phyloP scores from a whole-genome alignment of 2,113 vertebrate species.

The Lasiurus borealis region DNA sequence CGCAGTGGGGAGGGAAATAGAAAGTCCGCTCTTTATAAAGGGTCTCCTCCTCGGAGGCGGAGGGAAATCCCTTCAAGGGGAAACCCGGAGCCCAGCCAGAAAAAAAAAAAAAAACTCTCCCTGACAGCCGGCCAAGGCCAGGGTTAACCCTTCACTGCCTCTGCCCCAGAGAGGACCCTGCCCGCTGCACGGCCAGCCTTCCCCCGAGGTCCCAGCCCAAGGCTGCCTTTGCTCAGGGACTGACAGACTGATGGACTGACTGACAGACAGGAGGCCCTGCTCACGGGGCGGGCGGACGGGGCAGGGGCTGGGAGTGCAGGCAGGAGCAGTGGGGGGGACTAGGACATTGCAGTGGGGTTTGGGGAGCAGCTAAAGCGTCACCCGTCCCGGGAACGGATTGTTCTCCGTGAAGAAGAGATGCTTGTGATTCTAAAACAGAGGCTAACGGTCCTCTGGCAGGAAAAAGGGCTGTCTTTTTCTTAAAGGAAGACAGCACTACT shows the following conservation, averaged over 20 bases:
- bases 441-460: neutral
- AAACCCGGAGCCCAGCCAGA: slow-evolving; percentile 78
- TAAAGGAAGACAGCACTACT: neutral
- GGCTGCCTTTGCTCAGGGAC: neutral
- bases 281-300: too few species aligned
- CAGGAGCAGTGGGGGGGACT: neutral
- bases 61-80: slow-evolving; percentile 84
- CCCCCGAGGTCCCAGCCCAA: too few species aligned
- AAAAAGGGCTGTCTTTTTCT: slow-evolving; percentile 26
- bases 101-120: slow-evolving; percentile 77
- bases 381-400: neutral
- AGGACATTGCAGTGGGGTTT: neutral
- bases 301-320: neutral
- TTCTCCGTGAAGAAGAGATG: slow-evolving; percentile 29
- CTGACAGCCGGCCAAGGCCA: slow-evolving; percentile 74
- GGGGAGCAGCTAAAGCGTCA: neutral
- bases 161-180: neutral
- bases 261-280: too few species aligned
- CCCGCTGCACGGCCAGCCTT: too few species aligned
- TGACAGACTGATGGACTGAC: too few species aligned
- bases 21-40: slow-evolving; percentile 82
- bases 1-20: slow-evolving; percentile 67
- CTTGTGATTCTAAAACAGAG: slow-evolving; percentile 23
- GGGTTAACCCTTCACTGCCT: slow-evolving; percentile 75
- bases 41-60: slow-evolving; percentile 71